These are phyloP conservation scores for Malaclemys terrapin DNA, from an alignment of 2,113 vertebrate species.

Conservation along the genomic window DNA sequence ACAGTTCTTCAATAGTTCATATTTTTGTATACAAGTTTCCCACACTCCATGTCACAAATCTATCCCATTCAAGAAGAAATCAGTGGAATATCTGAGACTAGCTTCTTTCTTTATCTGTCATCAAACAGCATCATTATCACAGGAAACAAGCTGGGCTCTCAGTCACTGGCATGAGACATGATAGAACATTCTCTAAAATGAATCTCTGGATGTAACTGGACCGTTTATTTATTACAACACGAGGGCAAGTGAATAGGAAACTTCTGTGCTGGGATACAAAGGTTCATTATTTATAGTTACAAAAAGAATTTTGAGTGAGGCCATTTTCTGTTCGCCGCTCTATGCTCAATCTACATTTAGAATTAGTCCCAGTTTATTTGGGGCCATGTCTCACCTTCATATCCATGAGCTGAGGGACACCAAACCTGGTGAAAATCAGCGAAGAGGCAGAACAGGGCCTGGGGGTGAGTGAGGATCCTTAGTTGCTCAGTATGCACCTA, in stretches of 20 bases:
- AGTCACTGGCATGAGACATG: background rate
- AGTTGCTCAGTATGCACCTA: background rate
- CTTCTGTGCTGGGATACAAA: background rate
- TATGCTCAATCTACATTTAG: background rate
- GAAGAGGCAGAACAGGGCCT: background rate
- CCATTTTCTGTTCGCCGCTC: background rate
- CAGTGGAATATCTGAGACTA: background rate
- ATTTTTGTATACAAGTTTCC: background rate
- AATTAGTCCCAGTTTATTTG: background rate
- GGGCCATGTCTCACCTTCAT: background rate
- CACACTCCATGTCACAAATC: rapidly evolving
- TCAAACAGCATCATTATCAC: background rate
- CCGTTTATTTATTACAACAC: background rate
- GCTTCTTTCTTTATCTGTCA: background rate
- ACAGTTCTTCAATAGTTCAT: background rate
- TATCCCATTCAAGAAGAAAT: background rate
- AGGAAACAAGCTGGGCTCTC: rapidly evolving
- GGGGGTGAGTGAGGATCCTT: background rate
- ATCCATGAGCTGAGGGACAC: background rate
- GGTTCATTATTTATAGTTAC: background rate
- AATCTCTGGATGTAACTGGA: background rate
- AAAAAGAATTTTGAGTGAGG: conserved; percentile 20
- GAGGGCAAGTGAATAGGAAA: background rate
- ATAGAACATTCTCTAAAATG: background rate
- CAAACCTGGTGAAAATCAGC: background rate